Base-by-base conservation (phyloP, 2,113 vertebrate species). In the Ceyx cyanopectus region DNA sequence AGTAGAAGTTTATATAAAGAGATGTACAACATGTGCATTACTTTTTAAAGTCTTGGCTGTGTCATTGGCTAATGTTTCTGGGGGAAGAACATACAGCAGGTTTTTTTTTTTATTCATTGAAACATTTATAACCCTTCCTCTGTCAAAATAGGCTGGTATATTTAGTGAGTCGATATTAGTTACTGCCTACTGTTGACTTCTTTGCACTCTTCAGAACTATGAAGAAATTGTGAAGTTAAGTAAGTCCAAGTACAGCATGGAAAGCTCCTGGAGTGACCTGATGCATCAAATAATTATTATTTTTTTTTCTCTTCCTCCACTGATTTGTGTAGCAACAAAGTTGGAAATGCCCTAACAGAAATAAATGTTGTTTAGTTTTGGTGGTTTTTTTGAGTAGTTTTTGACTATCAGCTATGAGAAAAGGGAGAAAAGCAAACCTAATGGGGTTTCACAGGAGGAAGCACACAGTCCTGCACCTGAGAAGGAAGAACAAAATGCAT, bases 51-150 rank as follows among this genome's bases (percentile, higher is more conserved):
- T 18, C 80, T 17, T 81, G 18, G 20, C 14, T 62, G 8, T 12
- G 57, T 61, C 10, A 16, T 4, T 37, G 30, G 10, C 2, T 65
- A 56, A 60, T 40, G 5, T 12, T 93, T 61, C 22, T 70, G 15
- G 63, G 4, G 78, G 4, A 30, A 87, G 81, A 73, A 2, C 0
- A 4, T 24, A 4, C 4, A 34, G 7, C 2, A 41, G 24, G 1
- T 3, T 7, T 16, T 86, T 67, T 58, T 40, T 9, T n/a, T 53
- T 13, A 46, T 3, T 76, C 34, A 37, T 68, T 72, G 22, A 83
- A 30, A 43, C 3, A 21, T 26, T 79, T 83, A 34, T 23, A 77
- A 57, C 37, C 2, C 3, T 88, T 61, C 29, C 11, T 17, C 5
- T 75, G 20, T 70, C 81, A 34, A 1, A 65, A 48, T 3, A 45